Percentiles rank a stretch among this genome's conserved stretches.
These are phyloP conservation scores for Nasonia oneida DNA, from an alignment of 2,888 invertebrate genomes.

Conservation along the genomic window DNA sequence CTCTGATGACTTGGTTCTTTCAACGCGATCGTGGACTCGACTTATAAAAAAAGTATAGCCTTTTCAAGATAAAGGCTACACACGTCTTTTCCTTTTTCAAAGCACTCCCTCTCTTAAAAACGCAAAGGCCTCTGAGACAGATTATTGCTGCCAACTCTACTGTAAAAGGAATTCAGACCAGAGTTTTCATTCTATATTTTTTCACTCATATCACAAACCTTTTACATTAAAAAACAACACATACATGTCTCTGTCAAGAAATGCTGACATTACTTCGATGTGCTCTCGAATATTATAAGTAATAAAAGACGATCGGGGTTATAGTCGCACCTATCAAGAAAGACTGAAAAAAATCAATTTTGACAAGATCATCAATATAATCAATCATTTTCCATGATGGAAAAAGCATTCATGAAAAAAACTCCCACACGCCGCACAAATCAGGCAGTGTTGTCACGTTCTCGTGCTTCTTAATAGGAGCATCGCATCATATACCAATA, in stretches of 20 bases:
- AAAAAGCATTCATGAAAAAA: slow-evolving; percentile 53
- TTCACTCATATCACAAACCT: slow-evolving; percentile 58
- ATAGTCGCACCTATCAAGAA: background rate
- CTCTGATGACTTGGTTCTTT: background rate
- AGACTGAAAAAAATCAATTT: slow-evolving; percentile 42
- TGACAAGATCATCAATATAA: slow-evolving; percentile 26
- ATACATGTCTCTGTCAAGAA: slow-evolving; percentile 38
- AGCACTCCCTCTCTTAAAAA: slow-evolving; percentile 43
- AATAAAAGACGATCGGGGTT: slow-evolving; percentile 42
- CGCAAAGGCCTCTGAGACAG: slow-evolving; percentile 57
- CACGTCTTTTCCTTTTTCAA: background rate
- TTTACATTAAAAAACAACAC: slow-evolving; percentile 49
- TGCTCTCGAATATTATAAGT: slow-evolving; percentile 38
- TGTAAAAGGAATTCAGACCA: slow-evolving; percentile 59
- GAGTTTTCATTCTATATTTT: slow-evolving; percentile 45
- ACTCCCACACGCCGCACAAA: slow-evolving; percentile 49
- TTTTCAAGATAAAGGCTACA: background rate
- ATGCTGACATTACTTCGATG: slow-evolving; percentile 58
- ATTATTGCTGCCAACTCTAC: slow-evolving; percentile 51
- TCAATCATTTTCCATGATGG: slow-evolving; percentile 9
- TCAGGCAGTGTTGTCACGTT: slow-evolving; percentile 54
- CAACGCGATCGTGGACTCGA: background rate
- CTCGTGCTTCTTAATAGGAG: slow-evolving; percentile 26
- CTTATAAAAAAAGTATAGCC: slow-evolving; percentile 46
- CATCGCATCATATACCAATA: slow-evolving; percentile 41